Evolutionary conservation across 2,113 vertebrate genomes (phyloP), one percentile per base, ranked within the genome.

Genomic region (Carettochelys insculpta): DNA sequence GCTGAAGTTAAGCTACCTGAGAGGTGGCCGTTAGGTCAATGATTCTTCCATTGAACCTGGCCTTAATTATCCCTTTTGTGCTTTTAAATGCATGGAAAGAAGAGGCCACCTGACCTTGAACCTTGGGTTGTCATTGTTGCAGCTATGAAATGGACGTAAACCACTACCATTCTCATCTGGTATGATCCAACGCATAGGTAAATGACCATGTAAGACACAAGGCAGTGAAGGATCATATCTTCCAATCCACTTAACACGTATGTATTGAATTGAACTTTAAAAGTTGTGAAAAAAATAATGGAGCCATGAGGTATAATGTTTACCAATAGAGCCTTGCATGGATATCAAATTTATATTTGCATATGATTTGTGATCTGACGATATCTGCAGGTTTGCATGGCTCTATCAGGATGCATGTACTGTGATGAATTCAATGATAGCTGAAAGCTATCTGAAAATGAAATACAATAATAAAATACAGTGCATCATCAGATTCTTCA

Each of bases 391-490:
- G 31, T 58, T 58, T 58, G 11, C 54, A 58, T 11, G 54, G 54
- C 27, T 58, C 54, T 50, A 93, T 24, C 51, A 71, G 80, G 75
- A 0, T 0, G 61, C 48, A 81, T 0, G 3, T 79, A 73, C 45
- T 47, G 77, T 38, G 29, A 88, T 79, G 88, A 91, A 81, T 51
- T 77, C 86, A 78, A 85, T 75, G 88, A 73, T 86, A 92, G 81
- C 38, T 86, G 89, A 83, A 24, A 73, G 41, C 78, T 87, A 92
- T 65, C 95, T 53, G 94, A 88, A 96, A 95, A 96, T n/a, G 34
- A 95, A 95, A 93, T 61, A 90, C 90, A 95, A 73, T 43, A 92
- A 92, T 81, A 95, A 96, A 92, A 51, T 88, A 95, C 93, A 48
- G 51, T 68, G 58, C 53, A 77, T 8, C 24, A 87, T 45, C 89